Conservation (phyloP, 2,888 invertebrate genomes). For the Stenurella melanura region DNA sequence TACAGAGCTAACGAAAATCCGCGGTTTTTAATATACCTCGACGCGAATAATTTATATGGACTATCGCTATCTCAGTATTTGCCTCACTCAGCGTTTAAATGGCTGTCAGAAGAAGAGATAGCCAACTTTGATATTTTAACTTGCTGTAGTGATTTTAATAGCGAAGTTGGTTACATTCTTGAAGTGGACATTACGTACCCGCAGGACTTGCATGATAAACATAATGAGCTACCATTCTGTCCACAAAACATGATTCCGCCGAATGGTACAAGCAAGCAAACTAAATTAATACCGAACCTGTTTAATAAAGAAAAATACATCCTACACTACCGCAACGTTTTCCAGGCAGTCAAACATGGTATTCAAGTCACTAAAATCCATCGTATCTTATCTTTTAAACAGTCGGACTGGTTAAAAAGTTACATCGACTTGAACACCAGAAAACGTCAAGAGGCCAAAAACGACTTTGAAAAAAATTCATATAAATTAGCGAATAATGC, state of each 20-base stretch:
- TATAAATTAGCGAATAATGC: slow-evolving; percentile 1
- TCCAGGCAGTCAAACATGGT: background rate
- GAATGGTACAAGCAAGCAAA: background rate
- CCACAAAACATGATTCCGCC: background rate
- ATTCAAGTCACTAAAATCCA: slow-evolving; percentile 15
- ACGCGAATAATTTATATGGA: too few species aligned
- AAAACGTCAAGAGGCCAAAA: background rate
- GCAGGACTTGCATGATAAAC: background rate
- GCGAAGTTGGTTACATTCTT: too few species aligned
- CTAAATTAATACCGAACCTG: slow-evolving; percentile 26
- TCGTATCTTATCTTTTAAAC: slow-evolving; percentile 13
- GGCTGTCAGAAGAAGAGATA: too few species aligned
- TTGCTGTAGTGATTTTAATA: too few species aligned
- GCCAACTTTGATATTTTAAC: too few species aligned
- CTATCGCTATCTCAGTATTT: too few species aligned
- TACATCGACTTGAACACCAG: background rate
- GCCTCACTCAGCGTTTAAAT: too few species aligned
- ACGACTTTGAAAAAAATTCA: background rate
- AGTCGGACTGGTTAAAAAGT: slow-evolving; percentile 28
- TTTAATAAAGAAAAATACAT: slow-evolving; percentile 7
- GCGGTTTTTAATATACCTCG: too few species aligned
- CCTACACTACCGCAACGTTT: background rate
- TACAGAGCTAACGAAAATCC: too few species aligned
- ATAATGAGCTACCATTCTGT: slow-evolving; percentile 10
- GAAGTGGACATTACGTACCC: background rate